Conservation (phyloP, 2,113 vertebrate genomes). For the Carollia perspicillata region DNA sequence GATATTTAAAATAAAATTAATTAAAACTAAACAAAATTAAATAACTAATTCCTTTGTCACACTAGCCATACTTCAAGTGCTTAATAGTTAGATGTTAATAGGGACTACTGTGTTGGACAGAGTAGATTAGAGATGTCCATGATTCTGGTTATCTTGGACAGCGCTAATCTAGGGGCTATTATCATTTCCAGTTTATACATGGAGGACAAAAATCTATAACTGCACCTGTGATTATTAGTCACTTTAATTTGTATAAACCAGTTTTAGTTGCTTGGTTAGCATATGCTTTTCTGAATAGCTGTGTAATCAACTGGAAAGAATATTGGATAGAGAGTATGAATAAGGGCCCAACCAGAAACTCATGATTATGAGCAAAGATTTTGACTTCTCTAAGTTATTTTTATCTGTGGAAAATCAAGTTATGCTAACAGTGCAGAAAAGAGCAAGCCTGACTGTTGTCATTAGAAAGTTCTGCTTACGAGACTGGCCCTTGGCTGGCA, state of each 20-base stretch:
- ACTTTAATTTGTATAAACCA: background rate
- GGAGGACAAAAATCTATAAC: background rate
- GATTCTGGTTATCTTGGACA: background rate
- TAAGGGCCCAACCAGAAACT: background rate
- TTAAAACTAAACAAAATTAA: background rate
- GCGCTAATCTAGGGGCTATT: background rate
- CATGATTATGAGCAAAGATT: background rate
- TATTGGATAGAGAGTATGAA: background rate
- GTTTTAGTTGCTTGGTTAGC: background rate
- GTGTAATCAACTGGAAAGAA: background rate
- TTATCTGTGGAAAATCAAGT: background rate
- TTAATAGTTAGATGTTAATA: background rate
- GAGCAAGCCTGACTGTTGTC: background rate
- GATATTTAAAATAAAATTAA: background rate
- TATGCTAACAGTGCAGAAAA: background rate
- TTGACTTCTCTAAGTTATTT: slow-evolving; percentile 18
- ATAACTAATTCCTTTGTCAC: background rate
- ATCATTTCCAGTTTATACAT: background rate
- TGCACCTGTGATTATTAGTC: background rate
- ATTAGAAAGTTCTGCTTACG: background rate
- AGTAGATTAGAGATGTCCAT: background rate
- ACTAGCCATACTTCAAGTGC: background rate
- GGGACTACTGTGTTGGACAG: background rate
- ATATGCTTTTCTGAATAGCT: background rate
- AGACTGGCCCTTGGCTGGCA: background rate